Evolutionary conservation across 2,888 invertebrate genomes (phyloP), one percentile per base, ranked within the genome.

Genomic region (Mesopsocus fuscifrons): DNA sequence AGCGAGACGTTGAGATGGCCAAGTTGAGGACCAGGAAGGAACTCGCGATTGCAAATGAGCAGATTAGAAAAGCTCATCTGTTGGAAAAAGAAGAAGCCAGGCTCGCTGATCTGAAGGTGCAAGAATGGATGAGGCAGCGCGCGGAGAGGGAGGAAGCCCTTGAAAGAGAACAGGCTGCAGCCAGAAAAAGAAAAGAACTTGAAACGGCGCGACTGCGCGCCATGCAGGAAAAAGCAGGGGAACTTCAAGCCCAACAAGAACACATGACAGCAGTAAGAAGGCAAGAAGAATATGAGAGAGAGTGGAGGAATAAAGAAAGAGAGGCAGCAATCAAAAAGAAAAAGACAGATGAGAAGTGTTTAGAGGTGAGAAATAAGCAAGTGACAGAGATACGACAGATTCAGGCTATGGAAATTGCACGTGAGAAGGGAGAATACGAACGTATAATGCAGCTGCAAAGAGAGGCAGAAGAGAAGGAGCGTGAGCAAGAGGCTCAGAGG

Each of bases 271-370:
- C 66, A 1, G 51, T 62, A 16, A 58, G 69, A 31, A 55, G 66
- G 9, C 67, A 68, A 50, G 71, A 72, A 52, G 67, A 71, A 53
- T 74, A 77, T 17, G 80, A 80, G 54, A 62, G 75, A 9, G 72
- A 76, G 51, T 80, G 77, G 71, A 64, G 79, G 1, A 63, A 67
- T 9, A 68, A 67, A 45, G 79, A 80, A 57, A 64, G 70, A 22
- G 69, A 69, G 44, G 70, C 66, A 1, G 77, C 74, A 6, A 52
- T 69, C 42, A 71, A 67, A 52, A 64, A 67, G 47, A 65, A 68
- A 49, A 62, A 64, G 42, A 68, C 68, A 46, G 62, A 67, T 53
- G 62, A 61, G 48, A 57, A 59, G 22, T 54, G 74, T 45, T 67
- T 67, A 45, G 59, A 63, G 33, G 68, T 67, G 11, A 59, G 74